Conservation (phyloP, 2,113 vertebrate genomes). For the Arizona elegans region DNA sequence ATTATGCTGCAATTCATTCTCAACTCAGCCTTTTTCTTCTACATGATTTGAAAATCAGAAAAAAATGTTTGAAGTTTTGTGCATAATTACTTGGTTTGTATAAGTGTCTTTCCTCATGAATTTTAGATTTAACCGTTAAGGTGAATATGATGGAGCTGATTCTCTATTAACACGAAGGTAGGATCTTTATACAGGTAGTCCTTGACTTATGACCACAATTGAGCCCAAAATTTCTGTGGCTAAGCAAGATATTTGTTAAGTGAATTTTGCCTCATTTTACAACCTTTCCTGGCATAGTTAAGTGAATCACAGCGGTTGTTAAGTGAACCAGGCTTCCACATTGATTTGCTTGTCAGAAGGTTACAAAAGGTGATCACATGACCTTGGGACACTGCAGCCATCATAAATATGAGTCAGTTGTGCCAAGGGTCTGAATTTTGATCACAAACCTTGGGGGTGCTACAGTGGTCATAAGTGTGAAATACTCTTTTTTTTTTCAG, state of each 20-base stretch:
- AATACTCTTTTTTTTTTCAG: neutral
- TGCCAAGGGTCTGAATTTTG: neutral
- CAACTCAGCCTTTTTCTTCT: neutral
- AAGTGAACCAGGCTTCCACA: neutral
- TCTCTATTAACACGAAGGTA: neutral
- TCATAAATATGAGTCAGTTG: neutral
- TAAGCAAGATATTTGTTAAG: neutral
- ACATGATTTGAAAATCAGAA: neutral
- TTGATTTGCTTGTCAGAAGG: neutral
- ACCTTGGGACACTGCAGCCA: neutral
- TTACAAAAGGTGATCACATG: neutral
- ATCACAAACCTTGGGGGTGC: neutral
- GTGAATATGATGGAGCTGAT: neutral
- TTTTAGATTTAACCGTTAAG: neutral
- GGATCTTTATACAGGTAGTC: no score
- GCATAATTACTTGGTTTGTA: neutral
- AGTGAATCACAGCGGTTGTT: neutral
- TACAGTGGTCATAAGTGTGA: neutral
- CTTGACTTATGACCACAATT: neutral
- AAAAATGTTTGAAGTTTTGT: neutral
- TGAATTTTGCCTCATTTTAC: neutral
- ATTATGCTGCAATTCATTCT: neutral
- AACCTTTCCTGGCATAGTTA: neutral
- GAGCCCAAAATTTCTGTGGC: neutral
- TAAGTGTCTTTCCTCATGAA: neutral